These are phyloP conservation scores for Thaumatotibia leucotreta DNA, from an alignment of 1,140 invertebrate genomes.

Conservation along the genomic window DNA sequence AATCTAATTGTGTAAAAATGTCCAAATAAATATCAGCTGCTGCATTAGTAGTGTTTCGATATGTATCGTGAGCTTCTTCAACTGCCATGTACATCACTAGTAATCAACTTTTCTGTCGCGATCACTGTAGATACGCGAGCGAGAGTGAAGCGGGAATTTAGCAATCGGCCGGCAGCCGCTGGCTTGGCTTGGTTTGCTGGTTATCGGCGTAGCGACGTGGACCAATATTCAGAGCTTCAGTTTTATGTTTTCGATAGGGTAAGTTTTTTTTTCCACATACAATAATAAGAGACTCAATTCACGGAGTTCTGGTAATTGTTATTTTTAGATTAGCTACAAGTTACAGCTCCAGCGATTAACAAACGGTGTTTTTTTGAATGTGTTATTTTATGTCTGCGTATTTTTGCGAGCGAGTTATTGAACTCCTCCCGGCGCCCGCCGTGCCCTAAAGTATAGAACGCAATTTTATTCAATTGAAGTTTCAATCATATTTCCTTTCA, in stretches of 20 bases:
- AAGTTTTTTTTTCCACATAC: background rate
- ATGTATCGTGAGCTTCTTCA: background rate
- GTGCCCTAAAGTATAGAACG: background rate
- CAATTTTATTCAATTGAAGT: background rate
- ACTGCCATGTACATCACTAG: background rate
- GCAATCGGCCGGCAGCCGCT: conserved; percentile 9
- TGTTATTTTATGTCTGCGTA: background rate
- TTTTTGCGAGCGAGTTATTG: background rate
- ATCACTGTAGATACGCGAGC: background rate
- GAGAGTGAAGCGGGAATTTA: conserved; percentile 9
- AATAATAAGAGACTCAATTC: background rate
- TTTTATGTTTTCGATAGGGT: background rate
- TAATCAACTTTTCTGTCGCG: conserved; percentile 6
- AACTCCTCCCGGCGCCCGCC: background rate
- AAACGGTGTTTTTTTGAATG: background rate
- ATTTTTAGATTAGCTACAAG: conserved; percentile 5
- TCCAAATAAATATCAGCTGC: background rate
- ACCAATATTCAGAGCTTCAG: background rate
- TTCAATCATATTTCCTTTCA: background rate
- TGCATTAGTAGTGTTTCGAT: background rate
- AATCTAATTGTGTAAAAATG: too few species aligned
- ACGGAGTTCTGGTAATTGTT: background rate
- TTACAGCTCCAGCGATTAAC: background rate
- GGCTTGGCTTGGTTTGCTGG: conserved; percentile 2
- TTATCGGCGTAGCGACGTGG: conserved; percentile 6